Conservation (phyloP, 2,888 invertebrate genomes). For the Sinohyriopsis cumingii region DNA sequence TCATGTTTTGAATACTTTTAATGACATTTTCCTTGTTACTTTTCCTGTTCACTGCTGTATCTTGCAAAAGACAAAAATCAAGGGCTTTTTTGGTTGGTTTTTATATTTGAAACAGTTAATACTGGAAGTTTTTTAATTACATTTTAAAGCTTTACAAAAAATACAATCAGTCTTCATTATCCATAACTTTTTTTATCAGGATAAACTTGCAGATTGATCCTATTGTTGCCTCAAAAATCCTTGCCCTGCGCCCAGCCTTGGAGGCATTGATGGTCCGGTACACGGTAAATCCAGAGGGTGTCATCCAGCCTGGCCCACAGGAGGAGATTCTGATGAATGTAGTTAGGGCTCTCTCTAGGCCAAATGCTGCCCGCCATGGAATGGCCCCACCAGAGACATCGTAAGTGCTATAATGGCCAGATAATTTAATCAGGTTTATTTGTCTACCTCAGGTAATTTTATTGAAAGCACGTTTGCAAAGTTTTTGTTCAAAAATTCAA, state of each 20-base stretch:
- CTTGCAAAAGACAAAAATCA: too few relatives aligned
- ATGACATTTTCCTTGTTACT: too few relatives aligned
- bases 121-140: too few relatives aligned
- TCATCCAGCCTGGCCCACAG: slow-evolving; percentile 81
- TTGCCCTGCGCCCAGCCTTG: slow-evolving; percentile 89
- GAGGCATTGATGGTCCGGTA: slow-evolving; percentile 88
- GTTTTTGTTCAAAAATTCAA: neutral
- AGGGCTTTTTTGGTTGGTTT: too few relatives aligned
- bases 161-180: too few relatives aligned
- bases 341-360: slow-evolving; percentile 83
- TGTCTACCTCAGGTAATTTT: slow-evolving; percentile 10
- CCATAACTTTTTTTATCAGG: slow-evolving; percentile 66
- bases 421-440: neutral
- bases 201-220: slow-evolving; percentile 90
- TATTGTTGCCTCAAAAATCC: slow-evolving; percentile 84
- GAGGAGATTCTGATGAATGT: slow-evolving; percentile 78
- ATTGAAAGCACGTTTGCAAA: neutral
- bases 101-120: too few relatives aligned
- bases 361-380: slow-evolving; percentile 78
- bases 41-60: too few relatives aligned
- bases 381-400: slow-evolving; percentile 37
- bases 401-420: slow-evolving; percentile 7
- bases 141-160: too few relatives aligned
- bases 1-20: too few relatives aligned
- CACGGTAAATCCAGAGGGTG: slow-evolving; percentile 85